Base-by-base conservation (phyloP, 2,113 vertebrate species). In the Toxostoma redivivum region DNA sequence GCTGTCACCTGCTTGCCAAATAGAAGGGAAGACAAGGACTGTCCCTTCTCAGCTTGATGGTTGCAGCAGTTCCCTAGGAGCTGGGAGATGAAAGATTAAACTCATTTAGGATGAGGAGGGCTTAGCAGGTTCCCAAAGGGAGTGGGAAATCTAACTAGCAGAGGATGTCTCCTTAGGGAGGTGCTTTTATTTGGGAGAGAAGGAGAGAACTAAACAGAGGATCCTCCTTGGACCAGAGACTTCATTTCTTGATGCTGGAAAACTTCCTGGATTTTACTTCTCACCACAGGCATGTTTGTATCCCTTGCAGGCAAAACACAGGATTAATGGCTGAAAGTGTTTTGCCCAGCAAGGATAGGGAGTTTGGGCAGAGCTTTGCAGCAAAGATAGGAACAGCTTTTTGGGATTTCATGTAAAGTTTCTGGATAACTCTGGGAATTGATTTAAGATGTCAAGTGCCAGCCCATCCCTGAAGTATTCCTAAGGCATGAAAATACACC, bases 151-250 rank as follows among this genome's bases (percentile, higher is more conserved):
- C 66, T 57, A 50, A 47, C 22, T 48, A 86, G 67, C 48, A 90
- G 71, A 57, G 83, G 54, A 44, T 62, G 9, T 38, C 51, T 90
- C 88, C 82, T 88, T 35, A 18, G 92, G 67, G 92, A 94, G 27
- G 19, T 66, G 8, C 88, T 97, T 92, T 95, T 90, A 95, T 93
- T 72, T 58, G 50, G 76, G 51, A 77, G 58, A 90, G 50, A 48
- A 72, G 62, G 35, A 82, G 28, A 45, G 47, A 95, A 24, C 67
- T 62, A 44, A 88, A 42, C 35, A 90, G 54, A 61, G 72, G 37
- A 38, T 90, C 64, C 62, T 95, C 85, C 42, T 90, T 77, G 76
- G 86, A 93, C 79, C 82, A 27, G 81, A 88, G 94, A 42, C 22
- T 77, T 69, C 13, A 35, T 88, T 94, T 77, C 76, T 54, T 0